phyloP scores from a whole-genome alignment of 2,113 vertebrate genomes.

The Galeopterus variegatus region DNA sequence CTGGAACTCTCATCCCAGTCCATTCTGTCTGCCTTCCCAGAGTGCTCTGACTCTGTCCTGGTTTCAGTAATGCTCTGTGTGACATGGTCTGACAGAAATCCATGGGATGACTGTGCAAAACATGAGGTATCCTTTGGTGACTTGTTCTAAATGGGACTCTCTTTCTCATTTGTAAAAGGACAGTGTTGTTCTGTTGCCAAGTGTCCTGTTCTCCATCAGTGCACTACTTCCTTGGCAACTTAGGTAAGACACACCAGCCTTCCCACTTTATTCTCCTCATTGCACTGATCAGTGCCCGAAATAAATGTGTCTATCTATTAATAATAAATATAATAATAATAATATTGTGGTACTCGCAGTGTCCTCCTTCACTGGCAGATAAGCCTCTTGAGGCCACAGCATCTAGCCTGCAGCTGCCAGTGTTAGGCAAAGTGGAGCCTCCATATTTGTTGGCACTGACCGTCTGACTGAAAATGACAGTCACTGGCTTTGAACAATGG shows the following conservation, averaged over 20 bases:
- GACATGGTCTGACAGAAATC: not conserved
- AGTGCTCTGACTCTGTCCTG: not conserved
- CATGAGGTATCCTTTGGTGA: rapidly evolving
- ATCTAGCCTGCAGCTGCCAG: not conserved
- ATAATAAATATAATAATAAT: not conserved
- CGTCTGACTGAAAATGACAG: not conserved
- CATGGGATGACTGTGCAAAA: not conserved
- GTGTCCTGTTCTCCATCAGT: not conserved
- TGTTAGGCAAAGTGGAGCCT: not conserved
- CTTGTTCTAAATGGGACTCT: not conserved
- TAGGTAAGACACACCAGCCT: not conserved
- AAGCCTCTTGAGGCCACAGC: not conserved
- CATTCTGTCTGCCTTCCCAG: not conserved
- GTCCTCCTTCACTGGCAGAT: not conserved
- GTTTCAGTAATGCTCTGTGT: not conserved
- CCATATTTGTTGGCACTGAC: not conserved
- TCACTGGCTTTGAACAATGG: not conserved
- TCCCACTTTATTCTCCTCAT: not conserved
- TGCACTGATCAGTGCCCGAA: not conserved
- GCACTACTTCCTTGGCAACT: not conserved
- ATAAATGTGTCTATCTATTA: not conserved
- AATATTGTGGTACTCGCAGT: not conserved
- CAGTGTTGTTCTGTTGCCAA: too few species aligned
- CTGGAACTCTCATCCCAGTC: not conserved
- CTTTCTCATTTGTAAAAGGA: not conserved